Evolutionary conservation across 2,113 vertebrate genomes (phyloP).

Genomic region (Hemibagrus wyckioides): DNA sequence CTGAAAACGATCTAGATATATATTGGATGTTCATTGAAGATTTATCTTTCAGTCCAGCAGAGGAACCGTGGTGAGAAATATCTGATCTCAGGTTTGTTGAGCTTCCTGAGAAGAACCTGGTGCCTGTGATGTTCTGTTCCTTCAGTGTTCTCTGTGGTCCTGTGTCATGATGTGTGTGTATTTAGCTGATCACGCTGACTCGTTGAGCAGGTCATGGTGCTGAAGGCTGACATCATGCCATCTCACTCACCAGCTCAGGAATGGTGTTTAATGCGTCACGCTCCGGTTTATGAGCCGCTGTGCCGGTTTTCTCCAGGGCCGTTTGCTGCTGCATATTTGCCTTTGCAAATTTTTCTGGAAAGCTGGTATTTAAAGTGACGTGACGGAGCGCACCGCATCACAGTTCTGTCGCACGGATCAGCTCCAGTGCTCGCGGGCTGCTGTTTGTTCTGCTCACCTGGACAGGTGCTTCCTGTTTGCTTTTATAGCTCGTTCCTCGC

Average conservation of each 20-base stretch:
- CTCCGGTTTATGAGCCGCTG: not conserved
- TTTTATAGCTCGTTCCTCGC: slow-evolving; percentile 39
- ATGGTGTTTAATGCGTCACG: not conserved
- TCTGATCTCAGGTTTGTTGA: not conserved
- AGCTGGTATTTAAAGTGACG: not conserved
- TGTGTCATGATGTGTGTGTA: not conserved
- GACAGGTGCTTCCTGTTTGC: slow-evolving; percentile 73
- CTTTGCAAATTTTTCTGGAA: not conserved
- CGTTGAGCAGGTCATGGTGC: not conserved
- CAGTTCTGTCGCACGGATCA: not conserved
- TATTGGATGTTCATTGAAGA: not conserved
- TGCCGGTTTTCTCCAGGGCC: not conserved
- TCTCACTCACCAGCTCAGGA: not conserved
- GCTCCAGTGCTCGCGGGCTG: not conserved
- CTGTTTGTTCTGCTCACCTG: slow-evolving; percentile 53
- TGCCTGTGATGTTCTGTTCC: not conserved
- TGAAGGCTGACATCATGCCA: not conserved
- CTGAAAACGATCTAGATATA: not conserved
- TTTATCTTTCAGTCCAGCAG: not conserved
- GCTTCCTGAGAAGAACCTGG: not conserved
- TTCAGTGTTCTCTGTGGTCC: not conserved
- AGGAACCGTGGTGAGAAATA: not conserved
- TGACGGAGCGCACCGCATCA: not conserved
- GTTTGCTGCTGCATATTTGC: not conserved
- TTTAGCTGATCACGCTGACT: not conserved